Conservation (phyloP, 2,797 vertebrate genomes). For the Dromococcyx pavoninus region DNA sequence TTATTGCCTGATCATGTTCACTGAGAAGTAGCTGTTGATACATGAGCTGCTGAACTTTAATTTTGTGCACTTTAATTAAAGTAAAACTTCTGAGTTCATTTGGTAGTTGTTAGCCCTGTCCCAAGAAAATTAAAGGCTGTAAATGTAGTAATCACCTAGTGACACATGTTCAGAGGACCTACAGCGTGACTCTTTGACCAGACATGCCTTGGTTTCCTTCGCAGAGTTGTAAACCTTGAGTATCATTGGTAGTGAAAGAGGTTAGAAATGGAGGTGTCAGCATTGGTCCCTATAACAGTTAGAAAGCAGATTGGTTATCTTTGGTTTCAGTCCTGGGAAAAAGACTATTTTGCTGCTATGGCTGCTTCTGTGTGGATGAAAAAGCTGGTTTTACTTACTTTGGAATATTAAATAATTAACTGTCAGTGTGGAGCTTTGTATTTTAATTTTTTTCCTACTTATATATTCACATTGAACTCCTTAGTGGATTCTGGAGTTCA, state of each 20-base stretch:
- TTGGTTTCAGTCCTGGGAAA: background rate
- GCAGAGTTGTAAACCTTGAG: background rate
- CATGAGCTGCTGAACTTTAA: background rate
- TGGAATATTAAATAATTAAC: background rate
- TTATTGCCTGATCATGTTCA: background rate
- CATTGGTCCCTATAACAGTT: background rate
- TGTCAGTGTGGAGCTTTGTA: background rate
- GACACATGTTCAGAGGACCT: background rate
- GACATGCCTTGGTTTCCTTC: background rate
- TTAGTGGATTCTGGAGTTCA: background rate
- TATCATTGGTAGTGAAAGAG: background rate
- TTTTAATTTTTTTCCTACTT: conserved; percentile 16
- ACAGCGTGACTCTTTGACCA: background rate
- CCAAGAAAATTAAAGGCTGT: background rate
- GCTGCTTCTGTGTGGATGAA: background rate
- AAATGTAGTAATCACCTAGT: background rate
- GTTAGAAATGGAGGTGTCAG: background rate
- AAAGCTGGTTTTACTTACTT: background rate
- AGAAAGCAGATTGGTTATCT: background rate
- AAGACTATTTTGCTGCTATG: background rate
- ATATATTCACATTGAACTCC: background rate
- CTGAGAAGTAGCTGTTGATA: background rate
- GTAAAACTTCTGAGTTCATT: background rate
- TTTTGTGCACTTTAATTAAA: background rate
- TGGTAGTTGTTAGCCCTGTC: background rate